Conservation (phyloP, 2,888 invertebrate genomes). For the Physocephala rufipes region DNA sequence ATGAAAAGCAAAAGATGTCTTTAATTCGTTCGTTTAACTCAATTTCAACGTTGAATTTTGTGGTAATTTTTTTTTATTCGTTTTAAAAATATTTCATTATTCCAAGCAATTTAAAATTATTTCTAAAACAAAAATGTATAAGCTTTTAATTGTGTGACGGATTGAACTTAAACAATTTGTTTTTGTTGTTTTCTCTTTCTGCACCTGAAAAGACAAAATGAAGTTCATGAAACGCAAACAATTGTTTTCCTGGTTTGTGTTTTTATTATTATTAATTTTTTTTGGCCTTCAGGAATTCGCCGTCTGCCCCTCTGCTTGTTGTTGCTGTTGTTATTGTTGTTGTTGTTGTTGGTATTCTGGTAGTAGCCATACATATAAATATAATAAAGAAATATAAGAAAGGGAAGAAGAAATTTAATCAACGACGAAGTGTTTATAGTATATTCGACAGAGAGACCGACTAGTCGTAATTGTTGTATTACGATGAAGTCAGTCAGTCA, state of each 20-base stretch:
- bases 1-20: too few relatives aligned
- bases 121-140: neutral
- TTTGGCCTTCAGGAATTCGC: neutral
- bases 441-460: too few relatives aligned
- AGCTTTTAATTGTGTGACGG: neutral
- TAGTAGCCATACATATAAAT: too few relatives aligned
- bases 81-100: neutral
- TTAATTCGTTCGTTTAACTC: too few relatives aligned
- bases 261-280: conserved; percentile 1
- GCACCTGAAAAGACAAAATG: neutral
- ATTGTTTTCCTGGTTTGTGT: conserved; percentile 10
- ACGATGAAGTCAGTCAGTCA: too few relatives aligned
- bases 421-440: too few relatives aligned
- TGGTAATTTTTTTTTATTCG: too few relatives aligned
- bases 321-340: neutral
- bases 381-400: too few relatives aligned
- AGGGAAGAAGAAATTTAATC: too few relatives aligned
- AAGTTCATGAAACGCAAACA: conserved; percentile 9
- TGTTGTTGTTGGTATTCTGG: neutral
- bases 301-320: neutral
- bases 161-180: neutral
- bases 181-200: neutral
- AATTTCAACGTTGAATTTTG: too few relatives aligned
- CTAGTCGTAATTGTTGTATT: too few relatives aligned
- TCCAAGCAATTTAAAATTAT: neutral